Evolutionary conservation across 2,888 invertebrate species (phyloP).

Genomic region (Arenicola marina): DNA sequence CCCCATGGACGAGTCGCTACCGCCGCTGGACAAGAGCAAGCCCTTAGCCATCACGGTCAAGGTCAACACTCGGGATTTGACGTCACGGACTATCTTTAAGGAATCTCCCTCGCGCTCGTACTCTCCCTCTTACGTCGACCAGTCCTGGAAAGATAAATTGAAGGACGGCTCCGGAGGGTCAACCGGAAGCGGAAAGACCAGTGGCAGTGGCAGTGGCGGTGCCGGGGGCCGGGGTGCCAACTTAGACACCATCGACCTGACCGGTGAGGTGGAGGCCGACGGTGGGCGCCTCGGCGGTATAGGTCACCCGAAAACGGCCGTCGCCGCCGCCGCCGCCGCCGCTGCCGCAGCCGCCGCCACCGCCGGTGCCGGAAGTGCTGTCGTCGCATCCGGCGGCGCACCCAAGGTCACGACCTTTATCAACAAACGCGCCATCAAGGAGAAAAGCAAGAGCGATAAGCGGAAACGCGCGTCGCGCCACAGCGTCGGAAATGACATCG

Average conservation of each 20-base stretch:
- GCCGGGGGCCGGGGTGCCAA: neutral
- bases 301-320: no score
- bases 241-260: constrained; percentile 4
- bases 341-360: neutral
- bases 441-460: constrained; percentile 4
- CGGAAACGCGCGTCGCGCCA: constrained; percentile 5
- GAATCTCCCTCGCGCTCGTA: constrained; percentile 3
- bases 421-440: constrained; percentile 1
- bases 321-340: neutral
- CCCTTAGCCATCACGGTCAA: constrained; percentile 18
- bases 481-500: neutral
- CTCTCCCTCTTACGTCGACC: no score
- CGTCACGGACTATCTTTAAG: constrained; percentile 10
- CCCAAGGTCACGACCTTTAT: neutral
- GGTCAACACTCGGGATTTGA: constrained; percentile 15
- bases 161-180: no score
- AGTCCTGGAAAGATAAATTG: no score
- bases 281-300: neutral
- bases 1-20: constrained; percentile 7
- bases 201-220: neutral
- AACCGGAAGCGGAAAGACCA: no score
- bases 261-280: neutral
- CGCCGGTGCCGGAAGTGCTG: neutral
- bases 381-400: neutral
- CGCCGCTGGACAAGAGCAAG: neutral